A percentile compares a stretch with the other conserved stretches of the same genome.
Evolutionary conservation across 2,888 invertebrate genomes (phyloP).

Genomic region (Ditula angustiorana): DNA sequence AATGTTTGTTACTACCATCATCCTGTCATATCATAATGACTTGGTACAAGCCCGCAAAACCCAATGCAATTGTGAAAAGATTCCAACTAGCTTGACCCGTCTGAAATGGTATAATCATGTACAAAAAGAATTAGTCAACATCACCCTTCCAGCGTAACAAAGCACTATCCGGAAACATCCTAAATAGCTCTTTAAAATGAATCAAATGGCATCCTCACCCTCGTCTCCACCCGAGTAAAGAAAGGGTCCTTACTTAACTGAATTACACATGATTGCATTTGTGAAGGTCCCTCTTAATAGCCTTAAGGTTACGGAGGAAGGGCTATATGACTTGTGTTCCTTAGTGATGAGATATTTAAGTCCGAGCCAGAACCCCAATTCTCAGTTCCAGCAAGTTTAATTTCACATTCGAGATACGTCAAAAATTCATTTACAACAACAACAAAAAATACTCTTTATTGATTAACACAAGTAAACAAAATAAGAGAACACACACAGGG

Average conservation of each 20-base stretch:
- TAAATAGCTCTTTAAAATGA: slow-evolving; percentile 28
- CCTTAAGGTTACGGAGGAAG: neutral
- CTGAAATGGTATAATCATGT: neutral
- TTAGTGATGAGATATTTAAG: slow-evolving; percentile 31
- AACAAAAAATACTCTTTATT: too few species aligned
- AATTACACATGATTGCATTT: slow-evolving; percentile 39
- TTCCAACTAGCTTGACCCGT: neutral
- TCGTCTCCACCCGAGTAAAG: slow-evolving; percentile 16
- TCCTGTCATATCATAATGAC: too few species aligned
- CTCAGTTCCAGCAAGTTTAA: too few species aligned
- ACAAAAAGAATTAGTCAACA: neutral
- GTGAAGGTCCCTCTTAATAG: slow-evolving; percentile 24
- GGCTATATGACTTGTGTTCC: slow-evolving; percentile 8
- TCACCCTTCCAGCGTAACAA: neutral
- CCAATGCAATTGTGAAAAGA: too few species aligned
- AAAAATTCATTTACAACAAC: too few species aligned
- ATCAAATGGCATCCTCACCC: slow-evolving; percentile 18
- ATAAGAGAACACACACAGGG: too few species aligned
- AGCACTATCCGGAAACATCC: slow-evolving; percentile 11
- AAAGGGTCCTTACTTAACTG: slow-evolving; percentile 35
- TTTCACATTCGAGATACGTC: too few species aligned
- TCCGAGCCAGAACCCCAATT: too few species aligned
- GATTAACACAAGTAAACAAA: too few species aligned
- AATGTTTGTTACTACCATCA: too few species aligned
- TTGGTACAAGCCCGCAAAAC: neutral